Evolutionary conservation across 2,797 vertebrate genomes (phyloP), one percentile per base, ranked within the genome.

Genomic region (Phylloscopus collybita): DNA sequence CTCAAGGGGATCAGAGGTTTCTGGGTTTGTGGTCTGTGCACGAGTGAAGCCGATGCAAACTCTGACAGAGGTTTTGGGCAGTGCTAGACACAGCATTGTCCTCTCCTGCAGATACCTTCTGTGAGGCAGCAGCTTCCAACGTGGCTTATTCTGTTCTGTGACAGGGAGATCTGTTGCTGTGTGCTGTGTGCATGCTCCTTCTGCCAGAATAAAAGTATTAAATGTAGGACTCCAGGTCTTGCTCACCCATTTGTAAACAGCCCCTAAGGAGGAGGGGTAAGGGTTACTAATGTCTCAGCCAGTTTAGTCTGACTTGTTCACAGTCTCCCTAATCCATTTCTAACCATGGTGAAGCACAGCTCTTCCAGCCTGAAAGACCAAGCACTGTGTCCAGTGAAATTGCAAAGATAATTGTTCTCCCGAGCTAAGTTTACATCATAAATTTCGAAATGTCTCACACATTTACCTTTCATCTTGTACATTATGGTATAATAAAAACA

Each of bases 111-210:
- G 36, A 11, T 20, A 7, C 23, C 59, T 86, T 8, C 20, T 23
- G 29, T 45, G 59, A n/a, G 60, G 70, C 51, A 40, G 0, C 47
- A 23, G 34, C 14, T 86, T 32, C 76, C 74, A 22, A 4, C 0
- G 0, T 18, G 40, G 10, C 16, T 67, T 36, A 11, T 75, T 76
- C 27, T 78, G 5, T n/a, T 9, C 59, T 74, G 65, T 26, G 10
- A 3, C 19, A 26, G 22, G 22, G 20, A 81, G 13, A 16, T 44
- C 5, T 88, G 34, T 11, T 45, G 4, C 60, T 75, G 14, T 69
- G 9, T 45, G 32, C 40, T 45, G 0, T 23, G 23, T 1, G 0
- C 7, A 1, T 1, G 1, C 4, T 65, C 3, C 44, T 75, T 59
- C 80, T 90, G 38, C 20, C 74, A 69, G 40, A 30, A 56, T 38